phyloP scores from a whole-genome alignment of 2,113 vertebrate genomes.

The Pangasianodon gigas region DNA sequence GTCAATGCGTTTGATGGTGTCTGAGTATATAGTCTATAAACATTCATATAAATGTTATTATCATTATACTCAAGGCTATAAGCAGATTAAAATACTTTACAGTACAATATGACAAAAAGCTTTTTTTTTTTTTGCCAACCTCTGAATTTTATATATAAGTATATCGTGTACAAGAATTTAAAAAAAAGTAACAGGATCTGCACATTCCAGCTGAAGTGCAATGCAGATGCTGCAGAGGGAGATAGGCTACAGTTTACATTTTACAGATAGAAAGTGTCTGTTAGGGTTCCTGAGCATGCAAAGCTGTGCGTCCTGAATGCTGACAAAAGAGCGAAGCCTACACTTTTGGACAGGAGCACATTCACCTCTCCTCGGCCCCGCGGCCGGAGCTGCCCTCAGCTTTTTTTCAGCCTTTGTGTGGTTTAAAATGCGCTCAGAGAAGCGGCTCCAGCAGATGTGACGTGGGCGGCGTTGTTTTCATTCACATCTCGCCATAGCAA shows the following conservation, averaged over 20 bases:
- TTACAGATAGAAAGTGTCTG: neutral
- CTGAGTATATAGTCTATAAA: neutral
- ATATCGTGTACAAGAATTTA: neutral
- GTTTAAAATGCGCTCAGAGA: conserved; percentile 71
- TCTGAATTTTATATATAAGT: neutral
- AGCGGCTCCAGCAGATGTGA: conserved; percentile 80
- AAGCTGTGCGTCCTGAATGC: conserved; percentile 14
- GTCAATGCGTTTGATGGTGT: neutral
- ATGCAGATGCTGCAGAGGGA: neutral
- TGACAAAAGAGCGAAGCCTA: conserved; percentile 29
- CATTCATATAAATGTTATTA: neutral
- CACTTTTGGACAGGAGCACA: conserved; percentile 52
- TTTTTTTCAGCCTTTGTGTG: conserved; percentile 60
- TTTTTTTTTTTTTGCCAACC: neutral
- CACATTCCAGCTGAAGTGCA: neutral
- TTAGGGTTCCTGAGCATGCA: neutral
- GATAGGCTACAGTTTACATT: neutral
- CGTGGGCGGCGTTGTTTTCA: conserved; percentile 89
- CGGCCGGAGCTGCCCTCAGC: conserved; percentile 62
- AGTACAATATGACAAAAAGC: neutral
- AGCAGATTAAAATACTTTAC: neutral
- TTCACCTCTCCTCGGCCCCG: conserved; percentile 67
- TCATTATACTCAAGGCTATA: neutral
- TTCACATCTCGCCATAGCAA: conserved; percentile 94
- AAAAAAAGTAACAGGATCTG: neutral